phyloP scores from a whole-genome alignment of 2,888 invertebrate species.

The Chironomus riparius region DNA sequence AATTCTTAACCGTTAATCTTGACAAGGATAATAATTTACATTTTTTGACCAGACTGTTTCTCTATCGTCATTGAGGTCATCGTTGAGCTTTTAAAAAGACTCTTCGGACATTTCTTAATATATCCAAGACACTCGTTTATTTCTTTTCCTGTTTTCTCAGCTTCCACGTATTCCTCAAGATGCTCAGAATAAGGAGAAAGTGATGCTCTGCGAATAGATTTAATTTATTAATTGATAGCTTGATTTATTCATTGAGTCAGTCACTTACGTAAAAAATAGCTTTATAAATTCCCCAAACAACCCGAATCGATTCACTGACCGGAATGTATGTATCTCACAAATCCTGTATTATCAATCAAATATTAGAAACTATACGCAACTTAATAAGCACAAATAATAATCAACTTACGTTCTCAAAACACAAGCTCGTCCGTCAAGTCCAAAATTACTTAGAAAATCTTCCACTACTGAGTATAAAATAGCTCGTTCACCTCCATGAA shows the following conservation, averaged over 20 bases:
- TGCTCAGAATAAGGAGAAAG: conserved; percentile 69
- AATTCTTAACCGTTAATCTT: neutral
- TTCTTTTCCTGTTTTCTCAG: conserved; percentile 65
- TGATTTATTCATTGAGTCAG: neutral
- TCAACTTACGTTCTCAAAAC: conserved; percentile 52
- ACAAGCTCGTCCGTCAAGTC: conserved; percentile 74
- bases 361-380: no score
- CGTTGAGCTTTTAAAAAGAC: conserved; percentile 49
- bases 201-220: conserved; percentile 52
- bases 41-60: neutral
- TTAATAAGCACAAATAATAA: no score
- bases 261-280: conserved; percentile 67
- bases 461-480: conserved; percentile 68
- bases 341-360: conserved; percentile 40
- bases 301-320: conserved; percentile 66
- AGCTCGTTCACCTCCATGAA: conserved; percentile 78
- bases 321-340: conserved; percentile 70
- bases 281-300: conserved; percentile 74
- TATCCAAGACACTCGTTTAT: conserved; percentile 74
- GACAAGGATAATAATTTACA: neutral
- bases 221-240: neutral
- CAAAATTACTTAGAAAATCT: conserved; percentile 70
- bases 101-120: conserved; percentile 71
- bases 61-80: conserved; percentile 8
- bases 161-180: conserved; percentile 67